Percentiles rank a stretch among this genome's conserved stretches.
These are phyloP conservation scores for Tor tambroides DNA, from an alignment of 2,113 vertebrate species.

Conservation along the genomic window DNA sequence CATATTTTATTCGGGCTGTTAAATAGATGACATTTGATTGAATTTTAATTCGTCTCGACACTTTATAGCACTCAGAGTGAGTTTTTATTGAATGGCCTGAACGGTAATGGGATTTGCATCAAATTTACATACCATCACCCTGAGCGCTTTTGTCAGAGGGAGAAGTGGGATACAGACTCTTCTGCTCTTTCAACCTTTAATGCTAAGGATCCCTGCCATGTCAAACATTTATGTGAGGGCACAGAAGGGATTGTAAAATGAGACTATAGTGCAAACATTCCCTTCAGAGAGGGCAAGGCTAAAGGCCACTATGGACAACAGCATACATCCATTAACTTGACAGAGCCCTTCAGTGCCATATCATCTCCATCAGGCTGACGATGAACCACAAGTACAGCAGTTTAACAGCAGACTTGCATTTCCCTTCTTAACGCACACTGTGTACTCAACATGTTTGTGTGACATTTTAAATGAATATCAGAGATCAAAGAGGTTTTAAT, in stretches of 20 bases:
- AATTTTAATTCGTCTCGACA: not conserved
- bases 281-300: slow-evolving; percentile 30
- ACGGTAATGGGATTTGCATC: not conserved
- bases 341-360: not conserved
- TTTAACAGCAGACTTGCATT: not conserved
- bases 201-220: slow-evolving; percentile 23
- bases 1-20: not conserved
- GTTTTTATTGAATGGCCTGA: not conserved
- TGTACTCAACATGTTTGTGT: slow-evolving; percentile 1
- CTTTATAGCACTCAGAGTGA: not conserved
- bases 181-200: slow-evolving; percentile 20
- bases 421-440: not conserved
- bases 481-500: slow-evolving; percentile 43
- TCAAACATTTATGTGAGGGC: slow-evolving; percentile 27
- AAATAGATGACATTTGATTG: not conserved
- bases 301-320: not conserved
- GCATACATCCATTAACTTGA: not conserved
- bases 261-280: slow-evolving; percentile 11
- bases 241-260: slow-evolving; percentile 35
- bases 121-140: not conserved
- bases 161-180: not conserved
- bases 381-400: not conserved
- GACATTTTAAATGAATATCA: slow-evolving; percentile 48
- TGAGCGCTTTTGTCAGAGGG: not conserved
- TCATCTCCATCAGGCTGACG: not conserved